Evolutionary conservation across 2,888 invertebrate species (phyloP).

Genomic region (Mycalesis mineus): DNA sequence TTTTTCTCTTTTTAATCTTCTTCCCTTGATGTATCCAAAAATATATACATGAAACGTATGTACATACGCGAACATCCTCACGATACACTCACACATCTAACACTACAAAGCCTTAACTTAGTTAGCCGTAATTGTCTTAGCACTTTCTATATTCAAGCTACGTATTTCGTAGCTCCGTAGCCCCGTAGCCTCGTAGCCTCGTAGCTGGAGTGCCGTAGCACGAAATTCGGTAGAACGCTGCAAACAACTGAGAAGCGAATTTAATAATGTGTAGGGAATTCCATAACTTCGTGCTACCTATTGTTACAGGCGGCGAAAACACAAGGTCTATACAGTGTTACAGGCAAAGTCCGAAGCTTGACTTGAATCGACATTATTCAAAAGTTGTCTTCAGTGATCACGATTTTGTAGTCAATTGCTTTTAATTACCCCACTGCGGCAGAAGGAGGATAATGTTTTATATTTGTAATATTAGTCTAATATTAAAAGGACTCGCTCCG

Average conservation of each 20-base stretch:
- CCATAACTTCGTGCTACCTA: slow-evolving; percentile 20
- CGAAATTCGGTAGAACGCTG: slow-evolving; percentile 21
- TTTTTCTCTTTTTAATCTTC: no score
- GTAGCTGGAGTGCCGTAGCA: slow-evolving; percentile 11
- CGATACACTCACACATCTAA: slow-evolving; percentile 9
- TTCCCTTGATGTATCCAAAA: no score
- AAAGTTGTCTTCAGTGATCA: background rate
- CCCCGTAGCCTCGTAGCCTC: slow-evolving; percentile 17
- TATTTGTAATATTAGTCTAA: no score
- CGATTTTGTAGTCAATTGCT: no score
- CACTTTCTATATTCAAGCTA: slow-evolving; percentile 22
- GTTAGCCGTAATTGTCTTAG: slow-evolving; percentile 26
- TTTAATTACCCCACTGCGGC: no score
- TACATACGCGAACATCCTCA: background rate
- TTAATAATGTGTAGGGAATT: slow-evolving; percentile 28
- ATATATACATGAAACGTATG: no score
- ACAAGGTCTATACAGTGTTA: background rate
- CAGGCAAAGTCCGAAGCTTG: background rate
- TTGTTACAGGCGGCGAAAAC: background rate
- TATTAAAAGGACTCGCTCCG: no score
- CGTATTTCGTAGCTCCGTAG: slow-evolving; percentile 24
- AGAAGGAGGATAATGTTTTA: no score
- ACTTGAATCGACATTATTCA: background rate
- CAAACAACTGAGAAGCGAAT: slow-evolving; percentile 25
- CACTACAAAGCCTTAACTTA: slow-evolving; percentile 20